These are phyloP conservation scores for Hydractinia symbiolongicarpus DNA, from an alignment of 30 jellyfish, hydroid and myxozoan genomes.

Conservation along the genomic window DNA sequence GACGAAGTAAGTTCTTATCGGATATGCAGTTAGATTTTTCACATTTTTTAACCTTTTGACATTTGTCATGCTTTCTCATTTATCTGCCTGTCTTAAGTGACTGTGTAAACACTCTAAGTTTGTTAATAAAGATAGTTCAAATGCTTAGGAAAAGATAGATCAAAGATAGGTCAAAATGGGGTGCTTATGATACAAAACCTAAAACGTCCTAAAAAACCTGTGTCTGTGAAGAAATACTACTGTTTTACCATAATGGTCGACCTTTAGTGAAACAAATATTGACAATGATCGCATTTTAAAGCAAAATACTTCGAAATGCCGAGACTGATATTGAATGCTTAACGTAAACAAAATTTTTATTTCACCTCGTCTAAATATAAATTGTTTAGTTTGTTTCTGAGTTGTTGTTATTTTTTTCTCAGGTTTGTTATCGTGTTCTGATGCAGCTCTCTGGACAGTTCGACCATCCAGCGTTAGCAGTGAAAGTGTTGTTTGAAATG, in stretches of 20 bases:
- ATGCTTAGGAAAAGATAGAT: no score
- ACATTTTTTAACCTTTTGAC: neutral
- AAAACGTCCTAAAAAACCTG: no score
- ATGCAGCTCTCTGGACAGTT: conserved; percentile 98
- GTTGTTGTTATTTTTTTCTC: neutral
- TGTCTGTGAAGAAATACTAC: no score
- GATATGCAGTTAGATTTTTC: neutral
- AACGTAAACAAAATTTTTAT: neutral
- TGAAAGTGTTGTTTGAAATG: conserved; percentile 91
- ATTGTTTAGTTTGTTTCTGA: no score
- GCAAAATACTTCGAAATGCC: neutral
- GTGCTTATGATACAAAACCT: no score
- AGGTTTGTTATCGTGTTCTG: conserved; percentile 96
- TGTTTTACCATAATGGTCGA: no score
- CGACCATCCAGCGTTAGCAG: conserved; percentile 98
- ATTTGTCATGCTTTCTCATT: neutral
- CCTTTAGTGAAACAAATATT: no score
- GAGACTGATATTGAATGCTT: neutral
- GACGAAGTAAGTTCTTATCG: conserved; percentile 70
- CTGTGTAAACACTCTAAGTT: no score
- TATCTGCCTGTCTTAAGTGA: no score
- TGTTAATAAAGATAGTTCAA: no score
- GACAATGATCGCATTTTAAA: neutral
- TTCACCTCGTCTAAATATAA: no score
- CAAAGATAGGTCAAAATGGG: no score